phyloP scores from a whole-genome alignment of 2,113 vertebrate species.

The Proterorhinus semilunaris region DNA sequence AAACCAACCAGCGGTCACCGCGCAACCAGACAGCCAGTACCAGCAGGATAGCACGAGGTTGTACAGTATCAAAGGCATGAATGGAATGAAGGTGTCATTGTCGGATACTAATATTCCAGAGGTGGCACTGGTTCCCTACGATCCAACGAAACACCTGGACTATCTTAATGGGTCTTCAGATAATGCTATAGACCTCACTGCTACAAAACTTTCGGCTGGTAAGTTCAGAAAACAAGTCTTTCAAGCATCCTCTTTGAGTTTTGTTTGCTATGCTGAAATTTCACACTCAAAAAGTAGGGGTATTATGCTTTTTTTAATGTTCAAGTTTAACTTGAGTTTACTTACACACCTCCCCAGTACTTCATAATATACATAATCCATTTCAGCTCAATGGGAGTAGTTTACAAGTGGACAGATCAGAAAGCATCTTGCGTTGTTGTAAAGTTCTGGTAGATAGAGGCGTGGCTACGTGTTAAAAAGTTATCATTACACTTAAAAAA shows the following conservation, averaged over 20 bases:
- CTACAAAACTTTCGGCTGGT: slow-evolving; percentile 90
- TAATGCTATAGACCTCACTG: slow-evolving; percentile 92
- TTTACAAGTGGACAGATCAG: no score
- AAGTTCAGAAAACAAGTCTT: slow-evolving; percentile 74
- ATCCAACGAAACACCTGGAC: slow-evolving; percentile 87
- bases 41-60: slow-evolving; percentile 82
- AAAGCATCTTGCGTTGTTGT: no score
- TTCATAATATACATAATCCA: no score
- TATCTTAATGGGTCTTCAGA: slow-evolving; percentile 83
- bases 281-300: no score
- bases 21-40: slow-evolving; percentile 88
- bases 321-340: no score
- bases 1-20: slow-evolving; percentile 82
- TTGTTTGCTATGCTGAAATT: not conserved
- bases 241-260: not conserved
- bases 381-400: no score
- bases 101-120: slow-evolving; percentile 89
- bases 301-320: no score
- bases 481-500: no score
- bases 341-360: no score
- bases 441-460: no score
- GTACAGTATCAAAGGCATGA: slow-evolving; percentile 81
- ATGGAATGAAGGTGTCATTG: slow-evolving; percentile 88
- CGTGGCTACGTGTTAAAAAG: no score
- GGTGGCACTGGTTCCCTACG: slow-evolving; percentile 85